Evolutionary conservation across 2,888 invertebrate species (phyloP), one percentile per base, ranked within the genome.

Genomic region (Eustalomyia histrio): DNA sequence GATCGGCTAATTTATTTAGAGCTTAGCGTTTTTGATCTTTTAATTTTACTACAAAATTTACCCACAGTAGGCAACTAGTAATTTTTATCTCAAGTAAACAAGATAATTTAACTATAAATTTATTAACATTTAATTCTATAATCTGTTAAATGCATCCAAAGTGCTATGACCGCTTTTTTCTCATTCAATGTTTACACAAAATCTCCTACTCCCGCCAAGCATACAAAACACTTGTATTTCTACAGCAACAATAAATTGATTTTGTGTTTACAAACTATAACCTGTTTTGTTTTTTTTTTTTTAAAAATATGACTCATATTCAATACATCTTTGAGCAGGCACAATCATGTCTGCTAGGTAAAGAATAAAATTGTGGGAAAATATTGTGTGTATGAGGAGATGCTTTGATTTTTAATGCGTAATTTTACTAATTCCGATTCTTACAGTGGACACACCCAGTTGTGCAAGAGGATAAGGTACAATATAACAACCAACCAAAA

Each of bases 351-450:
- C 29, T 33, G 9, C 33, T 53, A 53, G 21, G 53, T 43, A 61
- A 61, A 65, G 10, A 43, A 16, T 6, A 21, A 74, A 74, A 33
- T 43, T 67, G 57, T 81, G 78, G 75, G 81, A 81, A 81, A 50
- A 75, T 63, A 35, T 21, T 3, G 14, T 71, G 33, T 57, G 39
- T 43, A 33, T 17, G 7, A 50, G 50, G 60, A 67, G 74, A 78
- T 69, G 74, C 57, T 74, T 43, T 67, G 71, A 75, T 65, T 81
- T 76, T 80, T 61, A 76, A 61, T 24, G 75, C 68, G 72, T 76
- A 67, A 39, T 58, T 63, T 76, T 29, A n/a, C 3, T 57, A 24
- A 3, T 21, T 21, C 33, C n/a, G 43, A 64, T 76, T 58, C 57
- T 52, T n/a, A n/a, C 10, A 18, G 29, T 57, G 57, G 33, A 24